phyloP scores from a whole-genome alignment of 2,797 vertebrate species.

The Gambusia yucatana region DNA sequence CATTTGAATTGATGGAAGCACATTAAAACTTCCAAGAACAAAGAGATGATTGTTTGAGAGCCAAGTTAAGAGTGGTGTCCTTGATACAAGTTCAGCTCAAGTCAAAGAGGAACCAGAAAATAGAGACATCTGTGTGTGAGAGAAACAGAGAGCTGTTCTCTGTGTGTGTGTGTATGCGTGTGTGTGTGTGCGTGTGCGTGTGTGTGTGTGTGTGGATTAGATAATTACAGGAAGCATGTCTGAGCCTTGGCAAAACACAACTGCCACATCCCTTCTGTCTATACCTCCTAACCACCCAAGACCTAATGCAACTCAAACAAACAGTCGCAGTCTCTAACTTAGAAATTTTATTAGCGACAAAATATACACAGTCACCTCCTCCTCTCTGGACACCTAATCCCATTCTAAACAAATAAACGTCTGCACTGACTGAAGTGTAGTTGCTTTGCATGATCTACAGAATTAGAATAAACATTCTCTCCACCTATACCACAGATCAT shows the following conservation, averaged over 20 bases:
- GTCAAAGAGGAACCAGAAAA: conserved; percentile 26
- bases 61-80: conserved; percentile 18
- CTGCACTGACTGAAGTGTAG: conserved; percentile 17
- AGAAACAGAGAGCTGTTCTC: background rate
- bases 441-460: conserved; percentile 47
- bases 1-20: conserved; percentile 47
- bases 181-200: conserved; percentile 21
- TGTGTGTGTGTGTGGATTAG: conserved; percentile 59
- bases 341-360: conserved; percentile 63
- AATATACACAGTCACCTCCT: conserved; percentile 55
- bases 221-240: conserved; percentile 81
- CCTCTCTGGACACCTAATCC: conserved; percentile 69
- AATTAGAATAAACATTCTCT: conserved; percentile 57
- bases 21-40: conserved; percentile 36
- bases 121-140: conserved; percentile 25
- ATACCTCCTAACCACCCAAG: conserved; percentile 56
- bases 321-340: conserved; percentile 63
- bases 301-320: conserved; percentile 70
- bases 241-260: conserved; percentile 63
- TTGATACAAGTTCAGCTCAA: conserved; percentile 40
- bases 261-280: conserved; percentile 64
- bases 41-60: conserved; percentile 47
- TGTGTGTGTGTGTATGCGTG: conserved; percentile 36
- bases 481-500: conserved; percentile 49
- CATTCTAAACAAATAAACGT: conserved; percentile 72